Conservation (phyloP, 2,888 invertebrate species). For the Junonia oenone region DNA sequence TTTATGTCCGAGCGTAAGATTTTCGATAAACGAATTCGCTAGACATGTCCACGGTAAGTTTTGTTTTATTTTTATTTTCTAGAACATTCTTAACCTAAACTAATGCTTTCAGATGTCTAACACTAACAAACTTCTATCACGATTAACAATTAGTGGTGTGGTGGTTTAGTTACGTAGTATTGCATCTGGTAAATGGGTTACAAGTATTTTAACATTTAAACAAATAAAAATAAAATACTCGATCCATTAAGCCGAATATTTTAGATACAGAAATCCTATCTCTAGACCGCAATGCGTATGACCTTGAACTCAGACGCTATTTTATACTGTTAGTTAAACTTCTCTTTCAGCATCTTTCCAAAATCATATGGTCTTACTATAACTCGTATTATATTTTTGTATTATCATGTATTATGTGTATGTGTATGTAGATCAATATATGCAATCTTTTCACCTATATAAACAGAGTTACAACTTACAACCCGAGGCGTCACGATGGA, state of each 20-base stretch:
- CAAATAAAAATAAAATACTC: slow-evolving; percentile 35
- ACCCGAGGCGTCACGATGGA: slow-evolving; percentile 67
- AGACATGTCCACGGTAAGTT: slow-evolving; percentile 53
- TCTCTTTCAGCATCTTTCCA: slow-evolving; percentile 26
- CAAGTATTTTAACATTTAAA: slow-evolving; percentile 28
- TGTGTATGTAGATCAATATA: slow-evolving; percentile 36
- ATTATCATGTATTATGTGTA: slow-evolving; percentile 32
- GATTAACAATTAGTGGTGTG: slow-evolving; percentile 64
- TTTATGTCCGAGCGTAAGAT: slow-evolving; percentile 12
- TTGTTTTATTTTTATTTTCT: slow-evolving; percentile 40
- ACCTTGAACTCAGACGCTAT: slow-evolving; percentile 28
- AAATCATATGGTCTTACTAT: not conserved
- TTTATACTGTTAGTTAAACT: slow-evolving; percentile 11
- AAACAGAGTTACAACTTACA: slow-evolving; percentile 75
- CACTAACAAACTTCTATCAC: slow-evolving; percentile 36
- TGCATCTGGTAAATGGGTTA: slow-evolving; percentile 30
- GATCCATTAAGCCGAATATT: slow-evolving; percentile 36
- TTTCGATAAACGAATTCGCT: slow-evolving; percentile 5
- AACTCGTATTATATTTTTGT: slow-evolving; percentile 15
- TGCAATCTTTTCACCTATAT: slow-evolving; percentile 37
- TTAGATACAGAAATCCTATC: slow-evolving; percentile 61
- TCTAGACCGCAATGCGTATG: slow-evolving; percentile 63
- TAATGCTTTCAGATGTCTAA: slow-evolving; percentile 65
- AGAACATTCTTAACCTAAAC: slow-evolving; percentile 38
- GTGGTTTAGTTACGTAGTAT: slow-evolving; percentile 53